These are phyloP conservation scores for Leucopsar rothschildi DNA, from an alignment of 2,113 vertebrate species.

Conservation along the genomic window DNA sequence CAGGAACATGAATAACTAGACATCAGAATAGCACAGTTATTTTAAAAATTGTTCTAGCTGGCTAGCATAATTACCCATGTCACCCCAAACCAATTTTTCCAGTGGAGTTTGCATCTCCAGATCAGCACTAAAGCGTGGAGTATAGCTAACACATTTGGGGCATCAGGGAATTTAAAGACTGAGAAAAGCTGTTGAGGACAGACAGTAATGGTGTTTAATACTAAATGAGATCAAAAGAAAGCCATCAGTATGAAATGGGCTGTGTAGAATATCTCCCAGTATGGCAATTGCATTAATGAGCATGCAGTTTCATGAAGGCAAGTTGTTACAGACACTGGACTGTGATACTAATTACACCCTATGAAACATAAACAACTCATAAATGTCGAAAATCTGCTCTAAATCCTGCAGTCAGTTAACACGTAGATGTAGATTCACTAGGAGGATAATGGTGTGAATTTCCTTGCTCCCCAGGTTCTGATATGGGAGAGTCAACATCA, in stretches of 20 bases:
- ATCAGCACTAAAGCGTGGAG: not conserved
- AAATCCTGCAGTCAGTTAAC: not conserved
- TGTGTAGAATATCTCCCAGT: conserved; percentile 27
- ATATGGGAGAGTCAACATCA: fast-evolving
- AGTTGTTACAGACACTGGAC: not conserved
- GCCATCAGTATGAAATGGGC: conserved; percentile 14
- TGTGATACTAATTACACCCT: not conserved
- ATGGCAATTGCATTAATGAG: not conserved
- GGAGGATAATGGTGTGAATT: not conserved
- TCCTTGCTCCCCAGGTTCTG: not conserved
- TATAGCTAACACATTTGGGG: not conserved
- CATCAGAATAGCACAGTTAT: not conserved
- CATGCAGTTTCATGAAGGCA: not conserved
- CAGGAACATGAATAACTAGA: not conserved
- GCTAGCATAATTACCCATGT: not conserved
- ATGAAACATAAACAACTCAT: not conserved
- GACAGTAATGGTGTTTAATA: not conserved
- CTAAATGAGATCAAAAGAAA: conserved; percentile 5
- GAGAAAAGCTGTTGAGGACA: not conserved
- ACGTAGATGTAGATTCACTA: fast-evolving
- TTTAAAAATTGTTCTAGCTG: not conserved
- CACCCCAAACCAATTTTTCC: not conserved
- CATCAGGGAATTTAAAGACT: not conserved
- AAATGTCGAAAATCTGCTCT: not conserved
- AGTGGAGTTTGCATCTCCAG: not conserved